Base-by-base conservation (phyloP, 2,888 invertebrate genomes). In the Euzetes globulus region DNA sequence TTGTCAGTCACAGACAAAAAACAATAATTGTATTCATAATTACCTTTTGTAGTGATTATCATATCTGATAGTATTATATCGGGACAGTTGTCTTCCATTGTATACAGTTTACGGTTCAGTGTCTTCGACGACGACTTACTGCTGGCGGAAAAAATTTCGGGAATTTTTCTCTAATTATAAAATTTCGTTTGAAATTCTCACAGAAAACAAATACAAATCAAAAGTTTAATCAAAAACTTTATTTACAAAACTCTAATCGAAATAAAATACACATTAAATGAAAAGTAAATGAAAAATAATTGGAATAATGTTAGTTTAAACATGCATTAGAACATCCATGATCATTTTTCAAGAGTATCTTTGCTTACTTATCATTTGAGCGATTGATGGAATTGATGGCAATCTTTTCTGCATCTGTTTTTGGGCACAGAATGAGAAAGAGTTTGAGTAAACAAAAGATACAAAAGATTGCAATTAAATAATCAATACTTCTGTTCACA, bases 1-100 rank as follows among this genome's bases (percentile, higher is more conserved):
- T 22, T 27, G 7, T 4, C 7, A 58, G n/a, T 27, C 19, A 63
- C 15, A 63, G 27, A 15, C 27, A 29, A 33, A 9, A 29, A 15
- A 63, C n/a, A 29, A 17, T 7, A 22, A 58, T 58, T 22, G 19
- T 58, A 5, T 58, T 19, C 19, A n/a, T n/a, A n/a, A n/a, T n/a
- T 33, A 63, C 63, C 63, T 63, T 63, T 63, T 25, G 63, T n/a
- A 13, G 1, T 63, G 17, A 63, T 7, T 29, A 63, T 63, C 33
- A 63, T 63, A 63, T 63, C 63, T 13, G 63, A 29, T 13, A 63
- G 63, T 63, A 63, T 63, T 29, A 63, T 63, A 63, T 63, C 63
- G 2, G 63, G 63, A 63, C 63, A 63, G 25, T 33, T 63, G 63
- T 63, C 63, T 13, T 63, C 63, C 27, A 63, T 17, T 17, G 63